Percentiles rank a stretch among this genome's conserved stretches.
Evolutionary conservation across 1,140 invertebrate genomes (phyloP).

Genomic region (Drosophila athabasca): DNA sequence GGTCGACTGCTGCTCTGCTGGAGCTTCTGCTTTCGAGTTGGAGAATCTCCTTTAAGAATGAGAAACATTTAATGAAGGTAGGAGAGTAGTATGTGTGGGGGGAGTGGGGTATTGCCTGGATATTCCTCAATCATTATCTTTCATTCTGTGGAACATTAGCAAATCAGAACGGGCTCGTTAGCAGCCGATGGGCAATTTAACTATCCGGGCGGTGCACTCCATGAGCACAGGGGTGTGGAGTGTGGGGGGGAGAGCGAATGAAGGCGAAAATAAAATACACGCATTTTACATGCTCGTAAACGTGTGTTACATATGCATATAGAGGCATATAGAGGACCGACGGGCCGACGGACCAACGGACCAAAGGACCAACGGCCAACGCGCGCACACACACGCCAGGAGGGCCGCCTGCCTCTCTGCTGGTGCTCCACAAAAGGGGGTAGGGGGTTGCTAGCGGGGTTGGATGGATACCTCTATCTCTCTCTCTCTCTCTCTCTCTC

Average conservation of each 20-base stretch:
- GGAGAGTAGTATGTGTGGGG: too few relatives aligned
- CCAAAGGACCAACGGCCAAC: too few relatives aligned
- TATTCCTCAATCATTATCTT: constrained; percentile 23
- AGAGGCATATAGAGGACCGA: neutral
- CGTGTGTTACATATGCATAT: constrained; percentile 76
- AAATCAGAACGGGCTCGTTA: constrained; percentile 51
- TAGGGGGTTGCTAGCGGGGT: neutral
- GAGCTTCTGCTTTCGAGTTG: too few relatives aligned
- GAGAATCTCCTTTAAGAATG: too few relatives aligned
- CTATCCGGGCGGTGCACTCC: constrained; percentile 47
- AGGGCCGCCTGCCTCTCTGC: constrained; percentile 12
- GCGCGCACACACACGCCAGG: constrained; percentile 42
- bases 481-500: neutral
- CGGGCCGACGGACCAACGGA: constrained; percentile 6
- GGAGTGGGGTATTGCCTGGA: neutral
- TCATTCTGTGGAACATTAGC: constrained; percentile 36
- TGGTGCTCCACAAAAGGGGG: constrained; percentile 1
- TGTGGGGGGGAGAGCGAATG: constrained; percentile 32
- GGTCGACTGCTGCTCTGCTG: too few relatives aligned
- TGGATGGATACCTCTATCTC: too few relatives aligned
- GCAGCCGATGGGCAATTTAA: constrained; percentile 67
- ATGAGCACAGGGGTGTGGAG: constrained; percentile 19
- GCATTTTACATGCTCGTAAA: constrained; percentile 81
- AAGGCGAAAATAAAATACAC: constrained; percentile 77
- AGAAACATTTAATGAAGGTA: too few relatives aligned